Evolutionary conservation across 2,797 vertebrate genomes (phyloP), one percentile per base, ranked within the genome.

Genomic region (Apogon talboti): DNA sequence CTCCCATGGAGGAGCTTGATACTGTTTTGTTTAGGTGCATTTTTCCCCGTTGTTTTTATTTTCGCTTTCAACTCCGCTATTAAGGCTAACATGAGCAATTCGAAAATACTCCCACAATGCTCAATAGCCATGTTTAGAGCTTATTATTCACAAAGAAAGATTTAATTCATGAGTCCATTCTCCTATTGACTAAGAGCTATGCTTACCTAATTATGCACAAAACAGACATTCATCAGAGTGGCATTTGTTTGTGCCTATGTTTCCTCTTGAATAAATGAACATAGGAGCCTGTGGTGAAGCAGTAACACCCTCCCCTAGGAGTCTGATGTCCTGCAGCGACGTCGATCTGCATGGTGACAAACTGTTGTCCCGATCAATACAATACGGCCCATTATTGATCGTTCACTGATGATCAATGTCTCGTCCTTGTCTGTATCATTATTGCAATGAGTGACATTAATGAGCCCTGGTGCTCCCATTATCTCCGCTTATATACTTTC

Each of bases 131-230:
- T 50, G 57, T 84, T 87, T 67, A 56, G 19, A 80, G 75, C 64
- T 74, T 57, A 74, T 89, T 86, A 87, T 85, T 82, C 73, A 86
- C 79, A 67, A 84, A 82, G 73, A 64, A 76, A 82, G 76, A 86
- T 86, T 85, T 84, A 86, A 89, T 87, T 90, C 70, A 84, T 76
- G 59, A 84, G 76, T 84, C 78, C 62, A 55, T 81, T 86, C 81
- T 76, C 21, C 51, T 79, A 83, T 85, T 82, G 91, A 92, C 79
- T 80, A 85, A 71, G 41, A 85, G 83, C 75, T 78, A 88, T 73
- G 84, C 87, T 90, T 82, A 70, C 74, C 84, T 87, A 87, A 92
- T 92, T 88, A 89, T 79, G 76, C 88, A 74, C 82, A 76, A 84
- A 88, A 85, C 66, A 84, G 72, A 77, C 84, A 91, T 90, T 87